Percentiles rank a stretch among this genome's conserved stretches.
phyloP scores from a whole-genome alignment of 2,797 vertebrate species.

The Alca torda region DNA sequence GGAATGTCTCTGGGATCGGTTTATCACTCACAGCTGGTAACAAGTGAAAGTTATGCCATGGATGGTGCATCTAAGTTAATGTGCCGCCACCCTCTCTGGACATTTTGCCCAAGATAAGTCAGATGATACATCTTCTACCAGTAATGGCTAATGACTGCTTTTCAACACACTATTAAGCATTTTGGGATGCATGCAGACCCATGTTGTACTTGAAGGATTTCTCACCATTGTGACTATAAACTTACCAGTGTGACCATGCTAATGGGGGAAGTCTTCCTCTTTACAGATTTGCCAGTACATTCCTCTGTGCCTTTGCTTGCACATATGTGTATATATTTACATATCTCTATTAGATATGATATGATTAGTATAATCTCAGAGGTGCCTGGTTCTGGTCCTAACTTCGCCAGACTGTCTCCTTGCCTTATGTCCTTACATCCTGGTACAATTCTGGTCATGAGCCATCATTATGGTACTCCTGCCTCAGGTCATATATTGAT shows the following conservation, averaged over 20 bases:
- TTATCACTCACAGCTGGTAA: neutral
- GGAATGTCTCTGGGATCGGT: neutral
- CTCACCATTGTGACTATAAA: neutral
- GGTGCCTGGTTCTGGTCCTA: neutral
- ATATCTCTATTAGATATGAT: neutral
- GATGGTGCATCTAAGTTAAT: neutral
- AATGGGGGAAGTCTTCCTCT: neutral
- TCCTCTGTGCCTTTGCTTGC: neutral
- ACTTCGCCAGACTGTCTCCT: neutral
- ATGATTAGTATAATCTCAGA: neutral
- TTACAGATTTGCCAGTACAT: neutral
- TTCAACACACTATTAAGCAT: neutral
- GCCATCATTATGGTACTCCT: neutral
- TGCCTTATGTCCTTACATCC: constrained; percentile 4
- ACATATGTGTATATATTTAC: neutral
- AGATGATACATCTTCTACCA: neutral
- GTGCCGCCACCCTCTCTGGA: neutral
- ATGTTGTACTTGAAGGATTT: neutral
- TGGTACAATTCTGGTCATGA: neutral
- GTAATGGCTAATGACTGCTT: neutral
- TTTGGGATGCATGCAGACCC: neutral
- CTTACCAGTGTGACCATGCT: neutral
- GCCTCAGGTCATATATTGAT: neutral
- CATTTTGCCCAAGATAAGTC: neutral
- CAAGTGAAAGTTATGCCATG: neutral